A percentile compares a stretch with the other conserved stretches of the same genome.
Conservation (phyloP, 2,113 vertebrate species). For the Seriola quinqueradiata region DNA sequence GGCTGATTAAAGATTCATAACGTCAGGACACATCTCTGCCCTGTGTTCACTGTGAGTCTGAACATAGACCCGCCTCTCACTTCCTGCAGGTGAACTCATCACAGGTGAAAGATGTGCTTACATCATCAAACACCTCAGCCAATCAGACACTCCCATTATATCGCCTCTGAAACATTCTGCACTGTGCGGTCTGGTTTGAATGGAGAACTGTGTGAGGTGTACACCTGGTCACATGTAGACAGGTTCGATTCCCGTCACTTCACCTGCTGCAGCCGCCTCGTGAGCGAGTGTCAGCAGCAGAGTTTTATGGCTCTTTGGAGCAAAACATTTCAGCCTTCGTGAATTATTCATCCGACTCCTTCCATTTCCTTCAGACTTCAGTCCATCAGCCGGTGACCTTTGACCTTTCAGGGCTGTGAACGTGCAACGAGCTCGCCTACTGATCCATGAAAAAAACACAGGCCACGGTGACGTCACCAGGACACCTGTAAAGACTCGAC, state of each 20-base stretch:
- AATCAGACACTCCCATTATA: neutral
- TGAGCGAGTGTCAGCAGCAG: neutral
- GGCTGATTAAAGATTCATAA: neutral
- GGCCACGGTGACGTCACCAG: too few species aligned
- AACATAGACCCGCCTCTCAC: neutral
- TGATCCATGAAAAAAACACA: too few species aligned
- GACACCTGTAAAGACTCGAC: too few species aligned
- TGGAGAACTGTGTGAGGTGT: neutral
- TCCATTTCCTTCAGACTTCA: neutral
- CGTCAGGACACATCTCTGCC: neutral
- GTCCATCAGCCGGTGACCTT: slow-evolving; percentile 23
- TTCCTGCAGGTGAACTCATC: neutral
- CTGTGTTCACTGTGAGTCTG: neutral
- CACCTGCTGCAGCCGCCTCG: neutral
- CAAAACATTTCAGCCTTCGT: neutral
- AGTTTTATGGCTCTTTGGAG: neutral
- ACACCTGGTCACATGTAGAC: neutral
- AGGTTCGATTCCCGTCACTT: neutral
- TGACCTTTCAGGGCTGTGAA: slow-evolving; percentile 21
- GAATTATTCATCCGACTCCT: slow-evolving; percentile 17
- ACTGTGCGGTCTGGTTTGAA: too few species aligned
- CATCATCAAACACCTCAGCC: neutral
- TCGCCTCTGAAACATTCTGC: too few species aligned
- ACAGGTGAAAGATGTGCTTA: neutral
- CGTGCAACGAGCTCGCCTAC: neutral